These are phyloP conservation scores for Charanyca ferruginea DNA, from an alignment of 2,888 invertebrate species.

Conservation along the genomic window DNA sequence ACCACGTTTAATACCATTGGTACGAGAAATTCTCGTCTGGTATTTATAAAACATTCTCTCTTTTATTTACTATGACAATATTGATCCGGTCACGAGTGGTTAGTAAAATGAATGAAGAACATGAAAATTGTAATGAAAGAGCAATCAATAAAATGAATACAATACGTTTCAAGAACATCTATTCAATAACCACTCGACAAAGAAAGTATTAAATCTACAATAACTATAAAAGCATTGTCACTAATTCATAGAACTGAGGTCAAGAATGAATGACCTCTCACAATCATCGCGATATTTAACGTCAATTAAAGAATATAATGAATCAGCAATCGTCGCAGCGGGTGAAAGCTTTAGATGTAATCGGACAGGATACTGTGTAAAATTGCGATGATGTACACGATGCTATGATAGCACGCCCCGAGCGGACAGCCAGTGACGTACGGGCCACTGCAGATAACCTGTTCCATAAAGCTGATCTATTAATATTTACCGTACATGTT, in stretches of 20 bases:
- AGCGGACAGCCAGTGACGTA: conserved; percentile 68
- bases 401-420: conserved; percentile 61
- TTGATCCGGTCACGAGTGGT: conserved; percentile 13
- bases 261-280: conserved; percentile 80
- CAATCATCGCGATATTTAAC: conserved; percentile 80
- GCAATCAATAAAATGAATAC: conserved; percentile 48
- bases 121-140: conserved; percentile 36
- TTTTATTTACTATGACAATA: conserved; percentile 21
- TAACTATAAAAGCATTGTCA: conserved; percentile 72
- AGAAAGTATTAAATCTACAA: conserved; percentile 63
- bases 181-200: conserved; percentile 53
- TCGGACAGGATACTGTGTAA: conserved; percentile 77
- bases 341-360: conserved; percentile 86
- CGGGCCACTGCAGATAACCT: conserved; percentile 67
- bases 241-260: conserved; percentile 82
- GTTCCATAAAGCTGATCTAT: conserved; percentile 66
- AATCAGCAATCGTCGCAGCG: conserved; percentile 78
- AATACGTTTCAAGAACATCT: conserved; percentile 32
- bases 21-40: conserved; percentile 49
- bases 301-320: conserved; percentile 87
- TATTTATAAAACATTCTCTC: conserved; percentile 44
- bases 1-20: conserved; percentile 42
- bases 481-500: conserved; percentile 67
- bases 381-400: conserved; percentile 69
- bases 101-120: conserved; percentile 25